These are phyloP conservation scores for Phoeniculus purpureus DNA, from an alignment of 2,797 vertebrate genomes.

Conservation along the genomic window DNA sequence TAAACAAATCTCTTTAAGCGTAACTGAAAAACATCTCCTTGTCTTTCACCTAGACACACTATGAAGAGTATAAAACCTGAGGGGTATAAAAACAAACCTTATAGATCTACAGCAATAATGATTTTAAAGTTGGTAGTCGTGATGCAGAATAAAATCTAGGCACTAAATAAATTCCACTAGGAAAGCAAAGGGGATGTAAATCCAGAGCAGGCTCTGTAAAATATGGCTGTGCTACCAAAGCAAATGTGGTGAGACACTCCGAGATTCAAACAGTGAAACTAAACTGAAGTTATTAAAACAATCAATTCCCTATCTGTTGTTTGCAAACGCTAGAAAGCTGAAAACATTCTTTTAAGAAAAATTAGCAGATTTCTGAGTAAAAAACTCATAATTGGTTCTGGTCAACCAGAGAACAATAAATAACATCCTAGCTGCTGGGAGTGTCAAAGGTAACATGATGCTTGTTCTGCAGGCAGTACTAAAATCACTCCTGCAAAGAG, in stretches of 20 bases:
- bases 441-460: background rate
- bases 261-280: slow-evolving; percentile 21
- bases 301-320: background rate
- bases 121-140: background rate
- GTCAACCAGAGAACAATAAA: background rate
- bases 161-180: slow-evolving; percentile 16
- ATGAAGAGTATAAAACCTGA: background rate
- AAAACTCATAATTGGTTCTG: background rate
- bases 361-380: background rate
- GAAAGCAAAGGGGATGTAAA: slow-evolving; percentile 38
- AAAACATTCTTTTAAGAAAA: background rate
- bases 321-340: background rate
- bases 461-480: background rate
- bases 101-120: slow-evolving; percentile 19
- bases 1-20: slow-evolving; percentile 57
- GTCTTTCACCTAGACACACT: slow-evolving; percentile 27
- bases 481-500: background rate
- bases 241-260: background rate
- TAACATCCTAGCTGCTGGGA: background rate
- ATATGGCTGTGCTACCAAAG: background rate
- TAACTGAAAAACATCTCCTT: slow-evolving; percentile 7
- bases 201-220: slow-evolving; percentile 11
- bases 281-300: slow-evolving; percentile 9
- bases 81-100: slow-evolving; percentile 53
- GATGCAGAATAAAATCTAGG: slow-evolving; percentile 47